Evolutionary conservation across 2,888 invertebrate species (phyloP).

Genomic region (Callosobruchus maculatus): DNA sequence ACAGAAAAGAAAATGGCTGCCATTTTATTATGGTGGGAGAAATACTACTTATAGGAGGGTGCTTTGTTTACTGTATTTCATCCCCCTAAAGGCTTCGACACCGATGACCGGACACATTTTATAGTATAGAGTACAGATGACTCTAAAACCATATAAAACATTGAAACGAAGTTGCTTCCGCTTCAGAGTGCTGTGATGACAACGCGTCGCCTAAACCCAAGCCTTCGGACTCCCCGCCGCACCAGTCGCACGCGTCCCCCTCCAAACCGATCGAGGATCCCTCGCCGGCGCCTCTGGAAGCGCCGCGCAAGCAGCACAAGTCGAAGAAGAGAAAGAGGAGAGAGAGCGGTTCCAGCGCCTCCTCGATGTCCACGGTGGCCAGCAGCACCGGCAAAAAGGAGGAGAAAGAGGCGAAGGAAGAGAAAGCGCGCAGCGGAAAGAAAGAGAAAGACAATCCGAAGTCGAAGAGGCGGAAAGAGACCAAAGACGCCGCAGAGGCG

Average conservation of each 20-base stretch:
- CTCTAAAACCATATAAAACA: too few species aligned
- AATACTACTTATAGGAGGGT: too few species aligned
- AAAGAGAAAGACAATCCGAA: constrained; percentile 36
- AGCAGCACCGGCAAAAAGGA: not conserved
- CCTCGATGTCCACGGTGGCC: constrained; percentile 44
- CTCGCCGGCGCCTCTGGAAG: constrained; percentile 1
- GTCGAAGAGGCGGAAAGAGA: constrained; percentile 41
- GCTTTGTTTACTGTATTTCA: too few species aligned
- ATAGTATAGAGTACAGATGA: too few species aligned
- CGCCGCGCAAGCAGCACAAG: constrained; percentile 27
- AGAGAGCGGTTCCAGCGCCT: constrained; percentile 45
- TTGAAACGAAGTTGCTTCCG: not conserved
- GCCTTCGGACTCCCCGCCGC: not conserved
- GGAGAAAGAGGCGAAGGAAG: constrained; percentile 6
- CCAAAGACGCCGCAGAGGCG: constrained; percentile 4
- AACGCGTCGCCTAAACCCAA: not conserved
- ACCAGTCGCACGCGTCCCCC: not conserved
- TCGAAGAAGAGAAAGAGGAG: constrained; percentile 46
- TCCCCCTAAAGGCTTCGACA: too few species aligned
- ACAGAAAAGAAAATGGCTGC: too few species aligned
- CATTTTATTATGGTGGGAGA: too few species aligned
- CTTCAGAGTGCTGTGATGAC: not conserved
- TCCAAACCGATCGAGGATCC: not conserved
- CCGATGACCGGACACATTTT: too few species aligned
- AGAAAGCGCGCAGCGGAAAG: constrained; percentile 2